A percentile compares a stretch with the other conserved stretches of the same genome.
These are phyloP conservation scores for Spodoptera picta DNA, from an alignment of 2,888 invertebrate genomes.

Conservation along the genomic window DNA sequence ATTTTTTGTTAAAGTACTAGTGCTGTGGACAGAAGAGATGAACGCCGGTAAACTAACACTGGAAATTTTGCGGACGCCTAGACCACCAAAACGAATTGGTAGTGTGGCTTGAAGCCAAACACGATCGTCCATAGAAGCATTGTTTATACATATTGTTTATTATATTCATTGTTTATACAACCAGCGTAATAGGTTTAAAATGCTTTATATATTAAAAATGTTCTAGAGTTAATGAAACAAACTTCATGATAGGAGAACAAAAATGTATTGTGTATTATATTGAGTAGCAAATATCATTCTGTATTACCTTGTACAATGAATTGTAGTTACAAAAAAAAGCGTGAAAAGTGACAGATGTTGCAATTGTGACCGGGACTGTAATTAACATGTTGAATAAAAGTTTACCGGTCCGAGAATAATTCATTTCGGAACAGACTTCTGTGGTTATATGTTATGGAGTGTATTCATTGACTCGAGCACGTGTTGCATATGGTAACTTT, in stretches of 20 bases:
- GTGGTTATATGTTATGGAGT: slow-evolving; percentile 39
- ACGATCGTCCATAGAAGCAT: too few species aligned
- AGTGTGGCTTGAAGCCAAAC: too few species aligned
- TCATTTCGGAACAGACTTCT: slow-evolving; percentile 51
- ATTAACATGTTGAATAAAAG: slow-evolving; percentile 58
- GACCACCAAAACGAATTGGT: too few species aligned
- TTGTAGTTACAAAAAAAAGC: slow-evolving; percentile 37
- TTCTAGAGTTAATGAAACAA: too few species aligned
- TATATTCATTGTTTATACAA: neutral
- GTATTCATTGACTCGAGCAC: slow-evolving; percentile 46
- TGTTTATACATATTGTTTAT: too few species aligned
- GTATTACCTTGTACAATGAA: slow-evolving; percentile 35
- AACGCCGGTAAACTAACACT: too few species aligned
- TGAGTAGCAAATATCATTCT: slow-evolving; percentile 37
- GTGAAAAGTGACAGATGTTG: slow-evolving; percentile 51
- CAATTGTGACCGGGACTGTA: slow-evolving; percentile 52
- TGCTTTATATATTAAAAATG: too few species aligned
- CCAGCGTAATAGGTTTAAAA: too few species aligned
- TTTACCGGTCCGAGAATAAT: slow-evolving; percentile 49
- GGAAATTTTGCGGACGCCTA: too few species aligned
- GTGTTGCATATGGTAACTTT: slow-evolving; percentile 51
- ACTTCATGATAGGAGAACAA: too few species aligned
- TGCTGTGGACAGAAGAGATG: too few species aligned
- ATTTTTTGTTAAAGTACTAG: too few species aligned
- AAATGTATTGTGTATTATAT: slow-evolving; percentile 1